Evolutionary conservation across 2,888 invertebrate genomes (phyloP).

Genomic region (Aspidiotus rigidus): DNA sequence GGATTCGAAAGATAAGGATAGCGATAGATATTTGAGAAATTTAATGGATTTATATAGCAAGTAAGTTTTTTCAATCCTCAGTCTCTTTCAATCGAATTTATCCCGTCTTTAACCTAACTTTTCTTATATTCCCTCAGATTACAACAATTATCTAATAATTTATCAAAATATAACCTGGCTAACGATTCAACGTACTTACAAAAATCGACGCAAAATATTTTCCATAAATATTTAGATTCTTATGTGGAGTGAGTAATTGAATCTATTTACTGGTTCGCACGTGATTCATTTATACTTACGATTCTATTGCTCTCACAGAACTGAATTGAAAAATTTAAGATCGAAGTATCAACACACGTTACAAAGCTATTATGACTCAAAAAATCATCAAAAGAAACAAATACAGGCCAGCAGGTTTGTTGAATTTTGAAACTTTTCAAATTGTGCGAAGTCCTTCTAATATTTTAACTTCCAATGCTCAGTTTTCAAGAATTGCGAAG

Average conservation of each 20-base stretch:
- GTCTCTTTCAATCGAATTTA: no score
- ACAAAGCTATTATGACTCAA: constrained; percentile 79
- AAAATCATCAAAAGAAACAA: constrained; percentile 89
- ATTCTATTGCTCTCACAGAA: constrained; percentile 42
- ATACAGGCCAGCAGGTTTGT: constrained; percentile 62
- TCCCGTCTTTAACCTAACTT: no score
- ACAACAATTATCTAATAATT: constrained; percentile 53
- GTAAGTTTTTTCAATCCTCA: constrained; percentile 46
- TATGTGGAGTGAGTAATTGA: constrained; percentile 56
- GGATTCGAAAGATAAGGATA: constrained; percentile 55
- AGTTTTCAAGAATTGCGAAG: constrained; percentile 85
- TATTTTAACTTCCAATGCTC: constrained; percentile 29
- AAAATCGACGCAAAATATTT: constrained; percentile 70
- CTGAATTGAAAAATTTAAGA: constrained; percentile 68
- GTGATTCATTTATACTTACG: neutral
- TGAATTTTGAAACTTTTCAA: constrained; percentile 23
- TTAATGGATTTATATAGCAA: constrained; percentile 83
- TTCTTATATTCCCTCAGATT: constrained; percentile 43
- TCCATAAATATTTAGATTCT: constrained; percentile 65
- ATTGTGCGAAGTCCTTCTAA: neutral
- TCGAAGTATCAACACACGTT: constrained; percentile 66
- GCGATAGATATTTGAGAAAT: constrained; percentile 79
- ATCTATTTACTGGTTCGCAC: neutral
- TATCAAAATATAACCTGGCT: constrained; percentile 66
- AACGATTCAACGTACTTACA: constrained; percentile 67